Evolutionary conservation across 2,888 invertebrate genomes (phyloP).

Genomic region (Eurytoma californica): DNA sequence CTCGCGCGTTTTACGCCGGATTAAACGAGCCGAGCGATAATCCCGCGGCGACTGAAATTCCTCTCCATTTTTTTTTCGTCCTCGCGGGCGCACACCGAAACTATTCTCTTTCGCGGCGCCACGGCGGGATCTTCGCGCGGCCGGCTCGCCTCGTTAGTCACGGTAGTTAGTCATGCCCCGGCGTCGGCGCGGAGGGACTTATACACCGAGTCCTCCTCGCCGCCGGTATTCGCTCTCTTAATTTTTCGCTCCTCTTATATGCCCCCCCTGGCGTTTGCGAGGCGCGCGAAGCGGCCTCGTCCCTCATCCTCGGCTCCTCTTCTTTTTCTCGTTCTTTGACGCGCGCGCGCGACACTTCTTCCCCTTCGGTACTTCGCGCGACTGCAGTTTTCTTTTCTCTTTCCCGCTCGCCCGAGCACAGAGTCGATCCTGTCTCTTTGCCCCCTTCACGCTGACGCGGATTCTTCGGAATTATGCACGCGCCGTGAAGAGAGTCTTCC

Average conservation of each 20-base stretch:
- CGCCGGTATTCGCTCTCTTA: not conserved
- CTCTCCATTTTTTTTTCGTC: not conserved
- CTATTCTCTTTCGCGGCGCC: constrained; percentile 7
- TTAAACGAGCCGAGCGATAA: constrained; percentile 50
- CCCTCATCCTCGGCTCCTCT: not conserved
- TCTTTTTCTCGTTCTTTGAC: constrained; percentile 2
- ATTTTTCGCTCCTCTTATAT: constrained; percentile 20
- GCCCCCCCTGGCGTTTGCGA: too few species aligned
- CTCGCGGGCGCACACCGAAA: constrained; percentile 6
- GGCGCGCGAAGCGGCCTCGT: not conserved
- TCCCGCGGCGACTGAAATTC: constrained; percentile 6
- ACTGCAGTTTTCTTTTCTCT: constrained; percentile 2
- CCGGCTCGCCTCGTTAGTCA: constrained; percentile 71
- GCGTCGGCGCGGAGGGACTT: constrained; percentile 59
- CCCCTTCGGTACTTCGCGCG: not conserved
- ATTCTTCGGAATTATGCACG: constrained; percentile 14
- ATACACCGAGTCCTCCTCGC: not conserved
- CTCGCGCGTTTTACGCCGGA: constrained; percentile 29
- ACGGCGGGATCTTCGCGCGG: constrained; percentile 18
- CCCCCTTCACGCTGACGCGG: not conserved
- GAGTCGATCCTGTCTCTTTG: constrained; percentile 7
- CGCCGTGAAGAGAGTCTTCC: not conserved
- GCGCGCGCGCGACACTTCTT: not conserved
- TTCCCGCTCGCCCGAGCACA: not conserved
- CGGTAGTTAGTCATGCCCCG: constrained; percentile 69